Base-by-base conservation (phyloP, 2,797 vertebrate genomes). In the Rhyacichthys aspro region DNA sequence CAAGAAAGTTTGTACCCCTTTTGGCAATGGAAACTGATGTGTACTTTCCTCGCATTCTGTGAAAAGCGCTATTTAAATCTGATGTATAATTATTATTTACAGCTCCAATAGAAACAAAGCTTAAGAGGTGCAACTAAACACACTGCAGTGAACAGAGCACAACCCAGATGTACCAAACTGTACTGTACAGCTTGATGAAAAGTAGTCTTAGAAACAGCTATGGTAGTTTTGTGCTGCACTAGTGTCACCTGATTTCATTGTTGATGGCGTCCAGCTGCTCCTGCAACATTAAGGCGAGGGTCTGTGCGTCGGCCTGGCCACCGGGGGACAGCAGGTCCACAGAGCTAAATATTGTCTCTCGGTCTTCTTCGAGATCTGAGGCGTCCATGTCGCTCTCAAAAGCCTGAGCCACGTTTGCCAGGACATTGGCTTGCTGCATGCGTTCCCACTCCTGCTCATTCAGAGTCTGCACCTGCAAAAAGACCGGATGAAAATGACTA, bases 361-460 rank as follows among this genome's bases (percentile, higher is more conserved):
- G 71, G 46, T 99, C 97, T 1, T 98, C 96, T 75, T 98, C 98
- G 34, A 95, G 81, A 2, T 99, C 96, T 0, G 98, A 99, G 12
- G 93, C 83, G 2, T 99, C 97, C 52, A 94, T 91, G 28, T 98
- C 98, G 0, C 96, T 97, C 89, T 99, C 98, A 2, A 99, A 98
- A 0, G 97, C 98, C 56, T 99, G 97, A 0, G 98, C 96, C 46
- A 99, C 97, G 0, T 95, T 98, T 1, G 98, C 98, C 82, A 99
- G 73, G 11, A 99, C 98, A 0, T 94, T 98, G 7, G 97, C 98
- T 88, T 99, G 97, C 76, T 99, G 98, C 62, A 96, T 95, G 4
- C 98, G 93, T 63, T 99, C 96, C 98, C 98, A 99, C 16, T 99
- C 98, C 91, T 99, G 98, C 72, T 98, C 96, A 0, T 99, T 98